phyloP scores from a whole-genome alignment of 2,888 invertebrate genomes.

The Tipula lateralis region DNA sequence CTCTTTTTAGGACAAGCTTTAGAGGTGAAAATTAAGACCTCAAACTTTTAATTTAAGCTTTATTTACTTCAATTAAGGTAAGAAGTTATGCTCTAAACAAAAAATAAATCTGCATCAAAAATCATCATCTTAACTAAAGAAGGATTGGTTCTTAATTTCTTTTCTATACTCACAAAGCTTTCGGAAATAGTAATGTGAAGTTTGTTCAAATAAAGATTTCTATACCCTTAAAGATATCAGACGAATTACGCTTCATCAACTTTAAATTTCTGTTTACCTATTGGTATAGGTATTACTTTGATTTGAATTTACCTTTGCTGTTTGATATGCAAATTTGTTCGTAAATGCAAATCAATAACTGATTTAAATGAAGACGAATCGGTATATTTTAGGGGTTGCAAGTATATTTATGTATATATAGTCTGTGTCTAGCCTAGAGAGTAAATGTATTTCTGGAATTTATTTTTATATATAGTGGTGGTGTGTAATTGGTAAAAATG shows the following conservation, averaged over 20 bases:
- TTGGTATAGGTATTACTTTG: not conserved
- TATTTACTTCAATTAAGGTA: too few relatives aligned
- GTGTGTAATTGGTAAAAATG: not conserved
- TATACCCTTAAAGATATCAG: not conserved
- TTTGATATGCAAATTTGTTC: constrained; percentile 2
- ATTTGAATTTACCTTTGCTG: not conserved
- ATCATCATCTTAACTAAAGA: too few relatives aligned
- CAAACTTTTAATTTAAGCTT: too few relatives aligned
- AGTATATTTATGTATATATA: not conserved
- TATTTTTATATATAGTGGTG: too few relatives aligned
- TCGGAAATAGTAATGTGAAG: too few relatives aligned
- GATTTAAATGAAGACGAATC: not conserved
- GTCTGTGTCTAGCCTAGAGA: not conserved
- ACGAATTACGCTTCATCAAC: not conserved
- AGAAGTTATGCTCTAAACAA: too few relatives aligned
- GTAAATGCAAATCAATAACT: not conserved
- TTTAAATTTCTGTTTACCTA: not conserved
- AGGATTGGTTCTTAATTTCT: too few relatives aligned
- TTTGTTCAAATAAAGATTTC: not conserved
- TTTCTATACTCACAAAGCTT: too few relatives aligned
- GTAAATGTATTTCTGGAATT: not conserved
- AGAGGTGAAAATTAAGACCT: too few relatives aligned
- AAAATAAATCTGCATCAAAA: too few relatives aligned
- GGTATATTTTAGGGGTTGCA: not conserved
- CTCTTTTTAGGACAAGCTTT: too few relatives aligned